A percentile compares a stretch with the other conserved stretches of the same genome.
Conservation (phyloP, 2,888 invertebrate species). For the Saturnia japonica region DNA sequence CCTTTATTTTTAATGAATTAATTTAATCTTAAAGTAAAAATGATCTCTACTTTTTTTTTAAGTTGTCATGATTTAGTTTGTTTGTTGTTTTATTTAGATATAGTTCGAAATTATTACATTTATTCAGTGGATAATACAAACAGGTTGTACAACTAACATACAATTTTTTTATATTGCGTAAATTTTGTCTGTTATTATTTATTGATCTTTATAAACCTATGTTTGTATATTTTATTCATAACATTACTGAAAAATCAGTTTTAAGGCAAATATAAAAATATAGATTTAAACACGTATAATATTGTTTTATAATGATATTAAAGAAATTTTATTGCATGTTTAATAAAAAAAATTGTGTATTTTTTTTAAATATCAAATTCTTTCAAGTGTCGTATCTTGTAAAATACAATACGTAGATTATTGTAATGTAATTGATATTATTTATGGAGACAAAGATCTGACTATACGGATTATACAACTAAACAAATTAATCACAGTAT, state of each 20-base stretch:
- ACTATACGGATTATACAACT: background rate
- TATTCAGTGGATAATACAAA: background rate
- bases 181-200: too few species aligned
- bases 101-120: background rate
- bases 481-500: background rate
- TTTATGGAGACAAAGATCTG: slow-evolving; percentile 8
- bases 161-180: background rate
- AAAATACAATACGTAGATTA: slow-evolving; percentile 7
- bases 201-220: too few species aligned
- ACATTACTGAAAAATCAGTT: too few species aligned
- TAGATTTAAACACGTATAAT: too few species aligned
- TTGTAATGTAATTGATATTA: slow-evolving; percentile 7
- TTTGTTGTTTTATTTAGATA: background rate
- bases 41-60: background rate
- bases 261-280: too few species aligned
- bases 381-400: background rate
- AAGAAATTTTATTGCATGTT: background rate
- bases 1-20: background rate
- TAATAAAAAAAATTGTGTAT: background rate
- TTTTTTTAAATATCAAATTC: slow-evolving; percentile 1
- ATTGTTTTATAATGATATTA: background rate
- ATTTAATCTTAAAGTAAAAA: too few species aligned
- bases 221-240: too few species aligned
- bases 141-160: background rate
- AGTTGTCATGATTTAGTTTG: background rate